A percentile compares a stretch with the other conserved stretches of the same genome.
Conservation (phyloP, 2,113 vertebrate species). For the Tachysurus vachellii region DNA sequence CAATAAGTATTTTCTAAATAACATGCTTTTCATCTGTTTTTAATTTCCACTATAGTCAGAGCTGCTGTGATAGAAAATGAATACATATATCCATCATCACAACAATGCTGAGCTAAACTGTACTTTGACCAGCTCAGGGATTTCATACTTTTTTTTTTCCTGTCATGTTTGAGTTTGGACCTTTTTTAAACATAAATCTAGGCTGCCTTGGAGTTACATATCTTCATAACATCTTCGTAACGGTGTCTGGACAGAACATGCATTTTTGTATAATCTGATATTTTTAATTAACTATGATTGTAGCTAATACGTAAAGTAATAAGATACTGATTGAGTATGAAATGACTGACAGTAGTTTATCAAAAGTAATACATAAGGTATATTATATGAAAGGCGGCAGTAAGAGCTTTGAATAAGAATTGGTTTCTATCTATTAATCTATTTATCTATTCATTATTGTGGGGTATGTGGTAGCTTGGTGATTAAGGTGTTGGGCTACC, state of each 20-base stretch:
- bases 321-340: neutral
- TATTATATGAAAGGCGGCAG: too few relatives aligned
- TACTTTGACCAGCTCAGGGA: neutral
- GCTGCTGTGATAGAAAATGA: neutral
- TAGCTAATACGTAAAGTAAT: neutral
- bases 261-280: neutral
- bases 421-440: too few relatives aligned
- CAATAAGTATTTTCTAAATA: neutral
- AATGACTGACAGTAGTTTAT: neutral
- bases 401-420: too few relatives aligned
- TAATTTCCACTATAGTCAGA: neutral
- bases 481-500: too few relatives aligned
- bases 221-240: neutral
- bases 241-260: neutral
- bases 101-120: neutral
- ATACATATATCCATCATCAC: neutral
- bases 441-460: too few relatives aligned
- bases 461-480: too few relatives aligned
- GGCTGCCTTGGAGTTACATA: neutral
- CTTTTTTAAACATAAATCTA: neutral
- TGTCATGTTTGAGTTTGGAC: neutral
- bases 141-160: neutral
- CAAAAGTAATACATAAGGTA: neutral
- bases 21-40: neutral
- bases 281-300: neutral